Percentiles rank a stretch among this genome's conserved stretches.
phyloP scores from a whole-genome alignment of 2,797 vertebrate genomes.

The Spinus pinus region DNA sequence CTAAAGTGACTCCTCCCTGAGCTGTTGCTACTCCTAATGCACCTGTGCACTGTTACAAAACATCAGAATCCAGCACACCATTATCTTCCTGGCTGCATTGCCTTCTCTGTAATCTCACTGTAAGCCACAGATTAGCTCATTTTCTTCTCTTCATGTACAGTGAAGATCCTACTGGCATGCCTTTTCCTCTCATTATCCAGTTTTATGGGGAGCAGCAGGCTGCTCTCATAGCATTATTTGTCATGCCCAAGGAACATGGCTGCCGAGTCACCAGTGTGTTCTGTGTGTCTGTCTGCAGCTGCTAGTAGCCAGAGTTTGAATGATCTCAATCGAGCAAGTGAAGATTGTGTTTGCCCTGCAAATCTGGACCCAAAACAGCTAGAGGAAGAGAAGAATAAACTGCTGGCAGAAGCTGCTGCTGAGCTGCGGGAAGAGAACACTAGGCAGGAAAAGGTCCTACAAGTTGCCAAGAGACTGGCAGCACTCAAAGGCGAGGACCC shows the following conservation, averaged over 20 bases:
- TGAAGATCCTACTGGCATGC: not conserved
- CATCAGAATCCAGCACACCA: not conserved
- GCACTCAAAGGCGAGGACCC: constrained; percentile 88
- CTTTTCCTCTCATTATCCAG: not conserved
- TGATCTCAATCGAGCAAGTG: constrained; percentile 80
- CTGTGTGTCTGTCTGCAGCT: constrained; percentile 30
- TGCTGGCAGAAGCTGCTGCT: constrained; percentile 86
- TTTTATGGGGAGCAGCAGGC: not conserved
- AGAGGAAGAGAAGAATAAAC: constrained; percentile 83
- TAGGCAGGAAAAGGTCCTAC: constrained; percentile 83
- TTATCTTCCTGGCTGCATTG: not conserved
- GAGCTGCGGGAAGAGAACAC: constrained; percentile 84
- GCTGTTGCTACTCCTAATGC: not conserved
- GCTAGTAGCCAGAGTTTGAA: constrained; percentile 74
- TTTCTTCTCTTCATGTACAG: not conserved
- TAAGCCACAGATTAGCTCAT: not conserved
- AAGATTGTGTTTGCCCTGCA: constrained; percentile 49
- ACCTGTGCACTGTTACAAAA: not conserved
- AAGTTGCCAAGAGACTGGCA: constrained; percentile 88
- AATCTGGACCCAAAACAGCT: constrained; percentile 79
- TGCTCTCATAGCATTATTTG: not conserved
- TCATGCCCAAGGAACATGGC: not conserved
- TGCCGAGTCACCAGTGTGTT: not conserved
- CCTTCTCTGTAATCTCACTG: not conserved
- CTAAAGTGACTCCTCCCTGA: not conserved